Evolutionary conservation across 2,113 vertebrate species (phyloP).

Genomic region (Muscicapa adusta): DNA sequence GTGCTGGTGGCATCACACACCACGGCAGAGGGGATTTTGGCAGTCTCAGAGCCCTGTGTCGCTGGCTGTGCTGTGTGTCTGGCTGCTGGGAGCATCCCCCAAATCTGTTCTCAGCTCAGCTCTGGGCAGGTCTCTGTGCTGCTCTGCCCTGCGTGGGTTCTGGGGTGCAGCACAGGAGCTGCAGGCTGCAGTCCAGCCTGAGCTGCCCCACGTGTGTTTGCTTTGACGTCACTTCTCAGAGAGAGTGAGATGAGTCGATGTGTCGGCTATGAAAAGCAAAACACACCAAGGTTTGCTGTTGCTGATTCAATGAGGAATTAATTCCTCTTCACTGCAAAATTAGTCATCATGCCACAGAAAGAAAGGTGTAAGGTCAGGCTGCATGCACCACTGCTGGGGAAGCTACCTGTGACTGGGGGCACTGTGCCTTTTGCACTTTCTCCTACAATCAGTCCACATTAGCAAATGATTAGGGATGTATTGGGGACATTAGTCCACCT

Average conservation of each 20-base stretch:
- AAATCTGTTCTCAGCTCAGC: background rate
- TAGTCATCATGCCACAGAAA: slow-evolving; percentile 2
- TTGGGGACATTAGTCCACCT: background rate
- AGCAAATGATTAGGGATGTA: background rate
- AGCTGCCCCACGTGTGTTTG: background rate
- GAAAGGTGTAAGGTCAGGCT: background rate
- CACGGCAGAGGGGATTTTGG: accelerated
- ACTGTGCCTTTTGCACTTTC: background rate
- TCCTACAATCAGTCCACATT: background rate
- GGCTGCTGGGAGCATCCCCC: background rate
- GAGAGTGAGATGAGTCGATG: background rate
- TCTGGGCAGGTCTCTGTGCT: accelerated
- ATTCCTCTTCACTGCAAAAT: slow-evolving; percentile 25
- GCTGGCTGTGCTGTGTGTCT: accelerated
- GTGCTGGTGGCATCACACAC: accelerated
- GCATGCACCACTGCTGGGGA: background rate
- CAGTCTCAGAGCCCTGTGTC: background rate
- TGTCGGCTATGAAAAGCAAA: background rate
- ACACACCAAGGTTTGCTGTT: background rate
- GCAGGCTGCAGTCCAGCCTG: background rate
- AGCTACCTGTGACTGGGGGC: accelerated
- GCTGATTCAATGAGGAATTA: slow-evolving; percentile 41
- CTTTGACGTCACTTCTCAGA: slow-evolving; percentile 18
- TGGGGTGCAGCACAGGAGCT: background rate
- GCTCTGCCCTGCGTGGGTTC: background rate